Evolutionary conservation across 1,140 invertebrate genomes (phyloP).

Genomic region (Orchesella cincta): DNA sequence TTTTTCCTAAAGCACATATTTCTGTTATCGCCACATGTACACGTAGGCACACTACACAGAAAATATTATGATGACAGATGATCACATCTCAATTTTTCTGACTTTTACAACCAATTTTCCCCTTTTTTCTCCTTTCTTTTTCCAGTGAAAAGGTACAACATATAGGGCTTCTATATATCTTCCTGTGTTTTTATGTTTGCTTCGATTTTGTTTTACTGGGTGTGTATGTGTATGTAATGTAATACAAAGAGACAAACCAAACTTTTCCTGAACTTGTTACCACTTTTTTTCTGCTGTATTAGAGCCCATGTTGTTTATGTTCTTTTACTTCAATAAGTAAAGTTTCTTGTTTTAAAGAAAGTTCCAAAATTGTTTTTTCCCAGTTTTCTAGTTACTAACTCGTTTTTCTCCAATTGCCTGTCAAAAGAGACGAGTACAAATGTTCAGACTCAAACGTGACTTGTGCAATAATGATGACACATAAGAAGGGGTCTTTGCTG

Average conservation of each 20-base stretch:
- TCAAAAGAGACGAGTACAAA: slow-evolving; percentile 7
- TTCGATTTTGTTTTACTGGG: too few relatives aligned
- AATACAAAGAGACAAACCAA: slow-evolving; percentile 1
- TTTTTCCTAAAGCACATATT: too few relatives aligned
- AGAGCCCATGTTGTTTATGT: neutral
- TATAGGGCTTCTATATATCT: too few relatives aligned
- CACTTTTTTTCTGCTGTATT: neutral
- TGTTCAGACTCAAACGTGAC: slow-evolving; percentile 8
- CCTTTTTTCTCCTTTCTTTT: neutral
- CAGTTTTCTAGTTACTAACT: neutral
- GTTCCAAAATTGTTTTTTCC: slow-evolving; percentile 6
- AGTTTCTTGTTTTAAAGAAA: neutral
- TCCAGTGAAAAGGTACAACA: too few relatives aligned
- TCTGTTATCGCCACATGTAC: neutral
- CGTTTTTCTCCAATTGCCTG: neutral
- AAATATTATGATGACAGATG: slow-evolving; percentile 28
- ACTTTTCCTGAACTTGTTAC: neutral
- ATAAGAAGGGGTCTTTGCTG: too few relatives aligned
- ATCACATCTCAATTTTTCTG: slow-evolving; percentile 13
- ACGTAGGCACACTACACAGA: neutral
- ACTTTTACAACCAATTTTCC: slow-evolving; percentile 17
- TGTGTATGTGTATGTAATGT: neutral
- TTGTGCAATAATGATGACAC: too few relatives aligned
- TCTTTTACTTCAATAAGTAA: neutral
- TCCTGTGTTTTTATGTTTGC: too few relatives aligned